These are phyloP conservation scores for Azorinus chamasolen DNA, from an alignment of 2,888 invertebrate species.

Conservation along the genomic window DNA sequence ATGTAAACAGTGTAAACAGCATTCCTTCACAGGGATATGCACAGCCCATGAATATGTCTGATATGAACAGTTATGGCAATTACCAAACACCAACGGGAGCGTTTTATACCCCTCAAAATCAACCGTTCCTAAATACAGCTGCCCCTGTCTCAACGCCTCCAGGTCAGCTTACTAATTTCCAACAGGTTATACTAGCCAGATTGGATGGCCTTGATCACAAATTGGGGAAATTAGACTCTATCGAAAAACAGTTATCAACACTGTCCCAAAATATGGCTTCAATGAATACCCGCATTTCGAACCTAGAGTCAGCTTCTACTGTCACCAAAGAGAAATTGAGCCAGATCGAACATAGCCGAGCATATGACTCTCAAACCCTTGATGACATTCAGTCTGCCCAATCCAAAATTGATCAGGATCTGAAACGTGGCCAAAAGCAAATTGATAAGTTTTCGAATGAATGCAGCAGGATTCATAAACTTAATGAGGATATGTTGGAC, in stretches of 20 bases:
- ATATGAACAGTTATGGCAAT: conserved; percentile 5
- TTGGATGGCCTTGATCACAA: conserved; percentile 8
- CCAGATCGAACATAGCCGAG: conserved; percentile 10
- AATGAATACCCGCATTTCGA: conserved; percentile 7
- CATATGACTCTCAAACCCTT: conserved; percentile 11
- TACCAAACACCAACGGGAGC: conserved; percentile 7
- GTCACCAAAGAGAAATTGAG: conserved; percentile 4
- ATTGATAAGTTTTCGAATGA: too few species aligned
- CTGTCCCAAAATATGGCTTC: conserved; percentile 6
- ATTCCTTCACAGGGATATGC: too few species aligned
- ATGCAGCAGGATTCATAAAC: too few species aligned
- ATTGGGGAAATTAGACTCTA: conserved; percentile 8
- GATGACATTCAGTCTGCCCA: conserved; percentile 19
- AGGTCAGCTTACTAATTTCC: not conserved
- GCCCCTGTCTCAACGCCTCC: not conserved
- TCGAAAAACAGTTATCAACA: conserved; percentile 9
- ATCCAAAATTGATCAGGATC: too few species aligned
- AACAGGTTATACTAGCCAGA: conserved; percentile 6
- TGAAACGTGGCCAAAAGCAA: too few species aligned
- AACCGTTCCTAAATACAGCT: not conserved
- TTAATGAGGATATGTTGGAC: too few species aligned
- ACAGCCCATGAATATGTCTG: conserved; percentile 10
- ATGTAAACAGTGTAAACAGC: too few species aligned
- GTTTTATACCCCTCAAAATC: conserved; percentile 1
- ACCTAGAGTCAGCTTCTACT: not conserved